A percentile compares a stretch with the other conserved stretches of the same genome.
These are phyloP conservation scores for Budorcas taxicolor DNA, from an alignment of 2,113 vertebrate species.

Conservation along the genomic window DNA sequence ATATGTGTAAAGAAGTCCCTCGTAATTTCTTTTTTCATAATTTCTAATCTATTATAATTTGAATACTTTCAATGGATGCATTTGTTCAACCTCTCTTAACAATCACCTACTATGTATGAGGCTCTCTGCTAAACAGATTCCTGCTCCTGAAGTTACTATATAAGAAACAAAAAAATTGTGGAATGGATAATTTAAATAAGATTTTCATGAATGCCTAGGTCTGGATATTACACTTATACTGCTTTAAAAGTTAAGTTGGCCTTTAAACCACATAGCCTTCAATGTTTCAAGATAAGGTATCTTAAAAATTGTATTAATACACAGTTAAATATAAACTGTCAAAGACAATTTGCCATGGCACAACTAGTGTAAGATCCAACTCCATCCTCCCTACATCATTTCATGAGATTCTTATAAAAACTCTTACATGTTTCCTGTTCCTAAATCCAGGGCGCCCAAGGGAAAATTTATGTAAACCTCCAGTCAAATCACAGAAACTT, in stretches of 20 bases:
- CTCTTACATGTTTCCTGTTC: neutral
- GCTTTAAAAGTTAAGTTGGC: neutral
- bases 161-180: neutral
- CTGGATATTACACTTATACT: neutral
- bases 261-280: neutral
- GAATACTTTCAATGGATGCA: neutral
- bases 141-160: neutral
- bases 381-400: neutral
- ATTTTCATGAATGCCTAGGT: neutral
- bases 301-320: neutral
- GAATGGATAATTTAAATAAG: neutral
- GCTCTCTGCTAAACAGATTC: neutral
- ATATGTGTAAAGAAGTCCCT: neutral
- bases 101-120: neutral
- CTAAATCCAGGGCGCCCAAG: neutral
- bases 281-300: conserved; percentile 2
- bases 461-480: neutral
- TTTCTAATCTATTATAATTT: neutral
- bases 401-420: neutral
- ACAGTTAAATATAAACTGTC: neutral
- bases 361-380: neutral
- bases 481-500: neutral
- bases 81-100: neutral
- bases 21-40: conserved; percentile 16
- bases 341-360: neutral